Evolutionary conservation across 2,888 invertebrate species (phyloP).

Genomic region (Dioctria rufipes): DNA sequence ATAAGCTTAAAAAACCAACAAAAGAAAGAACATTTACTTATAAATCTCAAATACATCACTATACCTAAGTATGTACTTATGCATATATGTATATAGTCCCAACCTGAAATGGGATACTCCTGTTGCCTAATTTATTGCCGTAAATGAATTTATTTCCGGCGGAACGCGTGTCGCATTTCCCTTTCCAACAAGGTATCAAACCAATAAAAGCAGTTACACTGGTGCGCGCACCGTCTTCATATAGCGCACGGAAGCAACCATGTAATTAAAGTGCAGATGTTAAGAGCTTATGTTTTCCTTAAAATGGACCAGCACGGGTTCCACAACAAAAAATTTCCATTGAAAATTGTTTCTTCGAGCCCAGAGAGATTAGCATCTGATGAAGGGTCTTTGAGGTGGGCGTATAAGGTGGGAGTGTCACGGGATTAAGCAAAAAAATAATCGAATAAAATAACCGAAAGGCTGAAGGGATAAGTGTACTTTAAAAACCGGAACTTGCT

Average conservation of each 20-base stretch:
- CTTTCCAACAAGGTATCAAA: constrained; percentile 16
- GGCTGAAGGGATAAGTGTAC: constrained; percentile 27
- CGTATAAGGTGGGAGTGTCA: constrained; percentile 58
- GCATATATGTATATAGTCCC: not conserved
- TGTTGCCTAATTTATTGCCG: not conserved
- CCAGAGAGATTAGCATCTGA: constrained; percentile 57
- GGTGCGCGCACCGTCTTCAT: constrained; percentile 14
- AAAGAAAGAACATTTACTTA: too few species aligned
- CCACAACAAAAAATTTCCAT: constrained; percentile 32
- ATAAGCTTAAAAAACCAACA: too few species aligned
- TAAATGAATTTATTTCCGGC: constrained; percentile 57
- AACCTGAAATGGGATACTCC: constrained; percentile 4
- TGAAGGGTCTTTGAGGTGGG: constrained; percentile 54
- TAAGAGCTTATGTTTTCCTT: constrained; percentile 8
- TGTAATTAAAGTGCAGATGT: constrained; percentile 60
- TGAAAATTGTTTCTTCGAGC: constrained; percentile 30
- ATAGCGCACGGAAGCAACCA: constrained; percentile 55
- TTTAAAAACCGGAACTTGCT: constrained; percentile 57
- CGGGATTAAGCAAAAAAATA: constrained; percentile 56
- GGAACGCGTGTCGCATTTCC: constrained; percentile 55
- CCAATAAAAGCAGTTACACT: constrained; percentile 37
- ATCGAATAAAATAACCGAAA: constrained; percentile 48
- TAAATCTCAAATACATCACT: too few species aligned
- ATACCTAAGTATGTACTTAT: not conserved
- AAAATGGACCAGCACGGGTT: constrained; percentile 29